Conservation (phyloP, 2,888 invertebrate species). For the Hofmannophila pseudospretella region DNA sequence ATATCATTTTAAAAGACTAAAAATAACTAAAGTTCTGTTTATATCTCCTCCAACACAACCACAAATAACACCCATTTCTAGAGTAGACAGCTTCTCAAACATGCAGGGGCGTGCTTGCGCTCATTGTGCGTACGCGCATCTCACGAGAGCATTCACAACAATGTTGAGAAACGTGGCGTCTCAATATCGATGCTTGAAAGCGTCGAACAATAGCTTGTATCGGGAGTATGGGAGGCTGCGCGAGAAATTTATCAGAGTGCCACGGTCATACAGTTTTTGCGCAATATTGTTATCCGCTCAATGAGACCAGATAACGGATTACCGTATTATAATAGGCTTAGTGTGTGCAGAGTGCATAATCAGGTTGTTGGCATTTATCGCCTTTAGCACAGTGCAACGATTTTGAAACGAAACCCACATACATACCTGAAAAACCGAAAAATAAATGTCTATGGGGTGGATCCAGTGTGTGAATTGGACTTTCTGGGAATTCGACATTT, state of each 20-base stretch:
- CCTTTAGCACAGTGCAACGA: too few species aligned
- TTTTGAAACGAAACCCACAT: too few species aligned
- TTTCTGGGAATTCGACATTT: too few species aligned
- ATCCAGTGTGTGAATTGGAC: too few species aligned
- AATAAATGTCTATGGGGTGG: too few species aligned
- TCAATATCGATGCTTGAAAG: slow-evolving; percentile 60
- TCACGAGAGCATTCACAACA: slow-evolving; percentile 45
- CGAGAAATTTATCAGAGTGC: slow-evolving; percentile 46
- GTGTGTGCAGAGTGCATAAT: background rate
- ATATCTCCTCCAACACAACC: too few species aligned
- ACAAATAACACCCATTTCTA: too few species aligned
- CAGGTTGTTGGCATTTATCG: too few species aligned
- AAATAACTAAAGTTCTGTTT: too few species aligned
- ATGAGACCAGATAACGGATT: slow-evolving; percentile 19
- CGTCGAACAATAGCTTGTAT: slow-evolving; percentile 57
- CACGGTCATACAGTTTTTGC: slow-evolving; percentile 45
- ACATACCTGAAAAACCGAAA: too few species aligned
- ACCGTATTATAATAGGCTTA: slow-evolving; percentile 2
- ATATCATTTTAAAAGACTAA: too few species aligned
- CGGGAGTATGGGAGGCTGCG: slow-evolving; percentile 39
- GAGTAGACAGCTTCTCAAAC: too few species aligned
- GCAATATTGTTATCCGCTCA: slow-evolving; percentile 30
- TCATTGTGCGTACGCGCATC: slow-evolving; percentile 25
- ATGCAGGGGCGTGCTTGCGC: background rate
- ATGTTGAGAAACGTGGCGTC: slow-evolving; percentile 62